Evolutionary conservation across 2,888 invertebrate genomes (phyloP).

Genomic region (Aproaerema taeniolella): DNA sequence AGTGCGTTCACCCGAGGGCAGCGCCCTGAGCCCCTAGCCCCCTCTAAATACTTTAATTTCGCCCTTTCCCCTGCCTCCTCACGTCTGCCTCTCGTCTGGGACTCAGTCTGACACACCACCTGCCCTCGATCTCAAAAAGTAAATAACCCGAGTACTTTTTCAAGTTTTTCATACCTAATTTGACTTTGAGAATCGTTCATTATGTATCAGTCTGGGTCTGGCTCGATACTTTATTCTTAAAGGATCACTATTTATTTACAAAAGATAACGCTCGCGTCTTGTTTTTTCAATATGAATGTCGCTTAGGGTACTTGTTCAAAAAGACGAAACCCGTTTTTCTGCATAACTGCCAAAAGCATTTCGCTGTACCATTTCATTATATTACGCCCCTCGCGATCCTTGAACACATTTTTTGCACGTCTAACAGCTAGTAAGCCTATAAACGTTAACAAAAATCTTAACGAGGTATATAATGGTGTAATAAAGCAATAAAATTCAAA

Average conservation of each 20-base stretch:
- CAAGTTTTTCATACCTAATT: too few relatives aligned
- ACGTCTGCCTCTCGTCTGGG: conserved; percentile 30
- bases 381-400: conserved; percentile 1
- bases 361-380: conserved; percentile 1
- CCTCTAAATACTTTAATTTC: conserved; percentile 43
- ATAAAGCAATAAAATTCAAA: conserved; percentile 34
- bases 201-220: too few relatives aligned
- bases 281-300: too few relatives aligned
- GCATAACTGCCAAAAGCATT: not conserved
- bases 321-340: conserved; percentile 3
- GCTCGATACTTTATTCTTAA: too few relatives aligned
- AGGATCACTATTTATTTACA: too few relatives aligned
- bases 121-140: conserved; percentile 11
- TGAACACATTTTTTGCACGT: conserved; percentile 9
- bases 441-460: conserved; percentile 29
- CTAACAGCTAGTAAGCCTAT: conserved; percentile 16
- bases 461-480: conserved; percentile 31
- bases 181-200: too few relatives aligned
- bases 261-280: too few relatives aligned
- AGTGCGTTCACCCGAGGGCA: conserved; percentile 23
- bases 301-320: too few relatives aligned
- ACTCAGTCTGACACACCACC: conserved; percentile 26
- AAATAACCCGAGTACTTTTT: conserved; percentile 3
- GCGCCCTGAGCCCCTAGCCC: conserved; percentile 22
- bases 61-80: conserved; percentile 40